Conservation (phyloP, 1,140 invertebrate genomes). For the Nasonia giraulti region DNA sequence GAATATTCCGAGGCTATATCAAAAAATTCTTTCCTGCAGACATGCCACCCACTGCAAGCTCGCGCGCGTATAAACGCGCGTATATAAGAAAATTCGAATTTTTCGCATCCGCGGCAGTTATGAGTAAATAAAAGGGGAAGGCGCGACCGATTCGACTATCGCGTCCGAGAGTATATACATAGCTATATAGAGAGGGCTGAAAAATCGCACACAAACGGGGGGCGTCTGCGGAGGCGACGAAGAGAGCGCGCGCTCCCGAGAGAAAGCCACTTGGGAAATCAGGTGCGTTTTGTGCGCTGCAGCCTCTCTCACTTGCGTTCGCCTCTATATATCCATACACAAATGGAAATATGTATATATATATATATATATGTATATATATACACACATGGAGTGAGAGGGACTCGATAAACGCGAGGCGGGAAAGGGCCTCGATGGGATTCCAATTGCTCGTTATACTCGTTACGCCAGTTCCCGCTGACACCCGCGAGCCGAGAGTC, state of each 20-base stretch:
- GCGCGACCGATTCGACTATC: slow-evolving; percentile 1
- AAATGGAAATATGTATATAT: neutral
- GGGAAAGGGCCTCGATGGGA: slow-evolving; percentile 50
- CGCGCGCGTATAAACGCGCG: neutral
- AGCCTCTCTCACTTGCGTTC: neutral
- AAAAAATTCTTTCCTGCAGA: neutral
- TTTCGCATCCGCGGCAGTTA: neutral
- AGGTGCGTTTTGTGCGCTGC: slow-evolving; percentile 54
- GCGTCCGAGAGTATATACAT: neutral
- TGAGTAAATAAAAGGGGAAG: neutral
- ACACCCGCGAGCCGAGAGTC: neutral
- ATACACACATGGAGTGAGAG: neutral
- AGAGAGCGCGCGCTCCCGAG: neutral
- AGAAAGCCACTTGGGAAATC: slow-evolving; percentile 64
- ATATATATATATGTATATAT: too few species aligned
- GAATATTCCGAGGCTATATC: neutral
- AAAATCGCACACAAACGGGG: neutral
- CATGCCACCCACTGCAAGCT: neutral
- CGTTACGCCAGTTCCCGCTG: slow-evolving; percentile 26
- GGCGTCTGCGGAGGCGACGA: neutral
- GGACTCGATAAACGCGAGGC: slow-evolving; percentile 59
- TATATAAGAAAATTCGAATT: neutral
- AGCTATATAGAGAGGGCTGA: neutral
- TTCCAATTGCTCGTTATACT: slow-evolving; percentile 42
- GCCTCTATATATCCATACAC: neutral